phyloP scores from a whole-genome alignment of 1,140 invertebrate species.

The Bombyx mandarina region DNA sequence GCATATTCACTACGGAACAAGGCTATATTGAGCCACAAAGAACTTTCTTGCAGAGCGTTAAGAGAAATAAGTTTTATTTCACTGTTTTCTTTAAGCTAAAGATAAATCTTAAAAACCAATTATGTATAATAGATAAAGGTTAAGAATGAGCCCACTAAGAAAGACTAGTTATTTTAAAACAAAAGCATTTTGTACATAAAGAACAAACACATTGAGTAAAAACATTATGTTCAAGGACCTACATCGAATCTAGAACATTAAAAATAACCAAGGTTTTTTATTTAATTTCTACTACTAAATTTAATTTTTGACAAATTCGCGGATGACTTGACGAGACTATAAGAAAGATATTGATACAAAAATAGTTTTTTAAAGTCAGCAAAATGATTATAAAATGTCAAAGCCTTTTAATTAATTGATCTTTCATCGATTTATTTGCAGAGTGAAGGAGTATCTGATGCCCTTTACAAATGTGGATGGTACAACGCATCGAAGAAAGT shows the following conservation, averaged over 20 bases:
- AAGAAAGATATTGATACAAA: background rate
- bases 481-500: conserved; percentile 20
- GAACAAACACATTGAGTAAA: no score
- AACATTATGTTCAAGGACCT: no score
- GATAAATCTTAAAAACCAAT: no score
- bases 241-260: no score
- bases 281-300: no score
- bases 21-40: background rate
- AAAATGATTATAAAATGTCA: background rate
- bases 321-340: background rate
- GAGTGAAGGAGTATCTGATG: conserved; percentile 17
- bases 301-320: no score
- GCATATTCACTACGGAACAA: background rate
- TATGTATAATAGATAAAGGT: no score
- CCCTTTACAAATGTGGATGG: conserved; percentile 27
- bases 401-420: background rate
- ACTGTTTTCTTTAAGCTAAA: no score
- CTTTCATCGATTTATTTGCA: conserved; percentile 10
- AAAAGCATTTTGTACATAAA: no score
- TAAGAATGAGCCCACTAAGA: no score
- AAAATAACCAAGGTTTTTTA: no score
- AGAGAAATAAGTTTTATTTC: background rate
- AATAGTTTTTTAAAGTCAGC: background rate
- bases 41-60: background rate
- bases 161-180: no score